These are phyloP conservation scores for Aphidoletes aphidimyza DNA, from an alignment of 2,888 invertebrate genomes.

Conservation along the genomic window DNA sequence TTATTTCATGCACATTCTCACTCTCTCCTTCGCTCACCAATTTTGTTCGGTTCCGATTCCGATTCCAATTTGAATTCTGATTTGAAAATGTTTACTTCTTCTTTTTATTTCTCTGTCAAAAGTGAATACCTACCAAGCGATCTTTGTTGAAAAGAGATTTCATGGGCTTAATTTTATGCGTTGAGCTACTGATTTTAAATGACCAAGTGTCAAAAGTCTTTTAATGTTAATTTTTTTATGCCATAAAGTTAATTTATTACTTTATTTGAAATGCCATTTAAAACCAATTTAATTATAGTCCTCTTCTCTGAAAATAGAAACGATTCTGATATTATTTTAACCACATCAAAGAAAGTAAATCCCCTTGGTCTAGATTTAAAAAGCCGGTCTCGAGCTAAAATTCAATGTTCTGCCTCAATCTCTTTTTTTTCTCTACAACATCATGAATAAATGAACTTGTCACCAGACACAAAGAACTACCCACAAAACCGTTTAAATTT, in stretches of 20 bases:
- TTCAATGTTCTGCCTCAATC: too few species aligned
- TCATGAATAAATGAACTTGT: neutral
- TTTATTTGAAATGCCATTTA: slow-evolving; percentile 23
- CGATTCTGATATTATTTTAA: neutral
- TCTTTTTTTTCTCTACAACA: neutral
- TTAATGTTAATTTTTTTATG: neutral
- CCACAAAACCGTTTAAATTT: slow-evolving; percentile 6
- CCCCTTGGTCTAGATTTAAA: too few species aligned
- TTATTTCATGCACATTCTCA: too few species aligned
- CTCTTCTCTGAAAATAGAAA: slow-evolving; percentile 1
- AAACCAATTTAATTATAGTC: neutral
- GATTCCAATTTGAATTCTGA: too few species aligned
- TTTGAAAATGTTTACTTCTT: too few species aligned
- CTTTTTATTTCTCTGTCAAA: neutral
- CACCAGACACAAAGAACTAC: neutral
- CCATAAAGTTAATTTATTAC: too few species aligned
- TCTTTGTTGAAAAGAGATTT: neutral
- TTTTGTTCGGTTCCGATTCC: neutral
- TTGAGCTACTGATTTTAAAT: neutral
- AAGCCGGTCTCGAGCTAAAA: too few species aligned
- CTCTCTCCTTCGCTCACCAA: too few species aligned
- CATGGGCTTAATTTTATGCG: neutral
- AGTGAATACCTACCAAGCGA: neutral
- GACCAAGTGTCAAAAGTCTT: neutral
- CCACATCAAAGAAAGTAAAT: slow-evolving; percentile 8